Evolutionary conservation across 2,888 invertebrate genomes (phyloP).

Genomic region (Monoplex corrugatus): DNA sequence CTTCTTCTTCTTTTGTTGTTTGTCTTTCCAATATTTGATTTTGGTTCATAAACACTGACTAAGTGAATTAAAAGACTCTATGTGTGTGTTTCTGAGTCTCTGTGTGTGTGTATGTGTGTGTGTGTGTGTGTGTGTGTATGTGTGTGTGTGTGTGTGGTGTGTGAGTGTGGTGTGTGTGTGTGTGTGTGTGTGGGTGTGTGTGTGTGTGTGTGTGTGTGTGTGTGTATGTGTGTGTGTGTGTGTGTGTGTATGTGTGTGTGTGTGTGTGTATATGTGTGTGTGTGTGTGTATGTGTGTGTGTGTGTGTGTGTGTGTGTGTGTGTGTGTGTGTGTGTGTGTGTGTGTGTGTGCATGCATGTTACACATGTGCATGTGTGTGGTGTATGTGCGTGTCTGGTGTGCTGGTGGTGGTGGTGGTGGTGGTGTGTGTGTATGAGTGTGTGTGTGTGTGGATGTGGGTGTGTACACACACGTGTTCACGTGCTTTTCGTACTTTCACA

Average conservation of each 20-base stretch:
- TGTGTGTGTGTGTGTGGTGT: constrained; percentile 1
- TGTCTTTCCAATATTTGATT: neutral
- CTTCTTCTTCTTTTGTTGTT: neutral
- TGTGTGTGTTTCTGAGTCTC: neutral
- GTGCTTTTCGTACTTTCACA: too few relatives aligned
- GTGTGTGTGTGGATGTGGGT: neutral
- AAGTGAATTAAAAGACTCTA: neutral
- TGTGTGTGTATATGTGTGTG: neutral
- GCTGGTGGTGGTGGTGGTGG: too few relatives aligned
- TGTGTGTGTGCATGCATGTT: neutral
- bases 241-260: neutral
- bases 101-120: neutral
- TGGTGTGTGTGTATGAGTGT: neutral
- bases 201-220: constrained; percentile 26
- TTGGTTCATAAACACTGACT: neutral
- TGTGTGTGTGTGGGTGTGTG: constrained; percentile 11
- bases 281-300: constrained; percentile 28
- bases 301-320: neutral
- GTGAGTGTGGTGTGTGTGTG: neutral
- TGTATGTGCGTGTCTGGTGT: neutral
- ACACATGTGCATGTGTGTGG: too few relatives aligned
- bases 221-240: neutral
- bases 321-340: neutral
- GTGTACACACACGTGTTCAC: too few relatives aligned
- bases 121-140: neutral